These are phyloP conservation scores for Platysternon megacephalum DNA, from an alignment of 2,113 vertebrate species.

Conservation along the genomic window DNA sequence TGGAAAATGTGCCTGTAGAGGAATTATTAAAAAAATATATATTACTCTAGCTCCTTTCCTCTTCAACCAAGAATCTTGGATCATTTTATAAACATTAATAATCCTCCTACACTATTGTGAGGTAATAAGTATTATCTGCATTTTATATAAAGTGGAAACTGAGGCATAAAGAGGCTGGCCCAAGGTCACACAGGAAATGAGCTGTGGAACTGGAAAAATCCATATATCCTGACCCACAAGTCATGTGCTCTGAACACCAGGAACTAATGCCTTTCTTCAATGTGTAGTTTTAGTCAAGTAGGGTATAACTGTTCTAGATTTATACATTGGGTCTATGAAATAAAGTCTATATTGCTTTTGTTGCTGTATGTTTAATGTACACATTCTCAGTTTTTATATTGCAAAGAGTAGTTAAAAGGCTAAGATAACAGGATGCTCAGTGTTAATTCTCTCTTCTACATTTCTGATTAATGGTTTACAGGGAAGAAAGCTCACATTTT, in stretches of 20 bases:
- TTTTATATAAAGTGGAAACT: neutral
- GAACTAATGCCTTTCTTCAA: fast-evolving
- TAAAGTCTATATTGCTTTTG: neutral
- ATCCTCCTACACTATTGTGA: neutral
- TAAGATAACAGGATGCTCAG: neutral
- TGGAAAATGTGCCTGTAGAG: neutral
- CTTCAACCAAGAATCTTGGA: neutral
- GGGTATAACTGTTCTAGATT: neutral
- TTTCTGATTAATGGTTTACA: neutral
- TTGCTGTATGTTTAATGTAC: constrained; percentile 23
- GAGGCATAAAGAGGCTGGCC: neutral
- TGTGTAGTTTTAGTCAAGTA: neutral
- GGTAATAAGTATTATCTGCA: neutral
- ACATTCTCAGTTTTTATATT: constrained; percentile 22
- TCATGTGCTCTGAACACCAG: neutral
- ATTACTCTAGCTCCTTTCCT: neutral
- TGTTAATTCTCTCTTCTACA: neutral
- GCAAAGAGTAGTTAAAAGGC: constrained; percentile 1
- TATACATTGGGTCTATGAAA: neutral
- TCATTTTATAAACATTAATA: neutral
- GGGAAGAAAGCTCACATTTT: constrained; percentile 53
- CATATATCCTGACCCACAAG: neutral
- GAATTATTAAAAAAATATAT: neutral
- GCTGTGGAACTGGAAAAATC: neutral
- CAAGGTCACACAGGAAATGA: neutral